Evolutionary conservation across 2,113 vertebrate genomes (phyloP).

Genomic region (Chascanopsetta lugubris): DNA sequence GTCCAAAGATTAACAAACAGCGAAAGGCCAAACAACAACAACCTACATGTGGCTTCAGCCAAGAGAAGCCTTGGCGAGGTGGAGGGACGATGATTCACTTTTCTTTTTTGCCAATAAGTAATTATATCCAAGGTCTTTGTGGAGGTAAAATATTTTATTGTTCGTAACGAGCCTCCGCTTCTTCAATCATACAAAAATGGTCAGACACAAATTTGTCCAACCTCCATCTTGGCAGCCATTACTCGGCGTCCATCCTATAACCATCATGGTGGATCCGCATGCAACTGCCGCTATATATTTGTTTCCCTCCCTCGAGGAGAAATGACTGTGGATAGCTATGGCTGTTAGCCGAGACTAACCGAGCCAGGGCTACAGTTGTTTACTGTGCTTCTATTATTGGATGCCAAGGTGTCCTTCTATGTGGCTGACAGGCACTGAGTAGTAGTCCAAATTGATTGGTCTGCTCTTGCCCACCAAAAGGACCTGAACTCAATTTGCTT

Average conservation of each 20-base stretch:
- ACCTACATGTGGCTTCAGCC: conserved; percentile 59
- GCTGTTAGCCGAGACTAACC: conserved; percentile 71
- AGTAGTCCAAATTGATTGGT: conserved; percentile 84
- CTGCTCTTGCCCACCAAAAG: conserved; percentile 83
- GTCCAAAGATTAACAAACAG: conserved; percentile 87
- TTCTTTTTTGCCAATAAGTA: conserved; percentile 15
- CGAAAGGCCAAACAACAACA: conserved; percentile 78
- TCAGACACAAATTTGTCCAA: conserved; percentile 14
- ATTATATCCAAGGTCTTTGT: conserved; percentile 23
- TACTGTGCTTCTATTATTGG: conserved; percentile 78
- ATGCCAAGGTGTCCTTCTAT: conserved; percentile 79
- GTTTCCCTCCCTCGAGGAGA: conserved; percentile 48
- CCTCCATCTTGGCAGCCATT: conserved; percentile 43
- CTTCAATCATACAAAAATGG: conserved; percentile 14
- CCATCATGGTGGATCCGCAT: too few species aligned
- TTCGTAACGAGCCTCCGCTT: conserved; percentile 28
- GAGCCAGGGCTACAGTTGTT: conserved; percentile 72
- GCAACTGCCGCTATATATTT: conserved; percentile 37
- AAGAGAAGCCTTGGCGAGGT: conserved; percentile 34
- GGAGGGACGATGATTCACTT: too few species aligned
- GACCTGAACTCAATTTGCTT: conserved; percentile 86
- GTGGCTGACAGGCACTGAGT: conserved; percentile 78
- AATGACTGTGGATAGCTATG: conserved; percentile 62
- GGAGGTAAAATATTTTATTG: conserved; percentile 7
- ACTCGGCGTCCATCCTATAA: conserved; percentile 17